phyloP scores from a whole-genome alignment of 1,140 invertebrate species.

The Matsumurasca onukii region DNA sequence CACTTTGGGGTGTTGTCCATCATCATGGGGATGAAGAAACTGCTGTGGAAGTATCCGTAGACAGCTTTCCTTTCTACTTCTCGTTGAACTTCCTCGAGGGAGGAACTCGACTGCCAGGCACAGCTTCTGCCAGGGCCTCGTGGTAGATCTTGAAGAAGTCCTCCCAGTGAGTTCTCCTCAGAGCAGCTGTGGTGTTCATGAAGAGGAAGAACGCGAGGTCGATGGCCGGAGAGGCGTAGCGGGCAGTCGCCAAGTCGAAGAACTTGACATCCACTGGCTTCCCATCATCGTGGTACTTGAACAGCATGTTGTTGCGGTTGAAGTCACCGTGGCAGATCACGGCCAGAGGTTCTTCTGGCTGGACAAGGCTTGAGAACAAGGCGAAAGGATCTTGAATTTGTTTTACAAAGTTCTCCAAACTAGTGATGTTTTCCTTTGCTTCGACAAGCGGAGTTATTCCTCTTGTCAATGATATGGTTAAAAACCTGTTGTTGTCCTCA shows the following conservation, averaged over 20 bases:
- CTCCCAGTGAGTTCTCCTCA: slow-evolving; percentile 40
- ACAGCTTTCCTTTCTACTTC: slow-evolving; percentile 45
- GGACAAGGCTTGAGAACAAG: slow-evolving; percentile 10
- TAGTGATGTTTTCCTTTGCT: background rate
- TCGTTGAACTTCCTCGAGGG: slow-evolving; percentile 42
- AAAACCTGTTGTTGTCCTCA: background rate
- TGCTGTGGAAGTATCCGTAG: slow-evolving; percentile 45
- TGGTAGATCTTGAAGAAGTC: slow-evolving; percentile 46
- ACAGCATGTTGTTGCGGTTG: slow-evolving; percentile 57
- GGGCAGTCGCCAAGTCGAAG: slow-evolving; percentile 48
- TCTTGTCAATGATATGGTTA: background rate
- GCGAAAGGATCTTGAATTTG: background rate
- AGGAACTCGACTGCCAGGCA: background rate
- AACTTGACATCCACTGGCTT: slow-evolving; percentile 42
- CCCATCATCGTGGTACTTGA: slow-evolving; percentile 44
- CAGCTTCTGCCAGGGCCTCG: slow-evolving; percentile 31
- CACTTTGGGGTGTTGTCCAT: slow-evolving; percentile 3
- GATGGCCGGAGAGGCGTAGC: slow-evolving; percentile 46
- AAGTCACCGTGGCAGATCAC: slow-evolving; percentile 57
- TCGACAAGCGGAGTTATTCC: slow-evolving; percentile 11
- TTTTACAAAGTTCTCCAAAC: background rate
- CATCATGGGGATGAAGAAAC: slow-evolving; percentile 44
- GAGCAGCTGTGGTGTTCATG: slow-evolving; percentile 42
- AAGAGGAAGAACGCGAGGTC: slow-evolving; percentile 50
- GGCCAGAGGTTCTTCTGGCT: slow-evolving; percentile 46